phyloP scores from a whole-genome alignment of 2,888 invertebrate genomes.

The Lottia gigantea region DNA sequence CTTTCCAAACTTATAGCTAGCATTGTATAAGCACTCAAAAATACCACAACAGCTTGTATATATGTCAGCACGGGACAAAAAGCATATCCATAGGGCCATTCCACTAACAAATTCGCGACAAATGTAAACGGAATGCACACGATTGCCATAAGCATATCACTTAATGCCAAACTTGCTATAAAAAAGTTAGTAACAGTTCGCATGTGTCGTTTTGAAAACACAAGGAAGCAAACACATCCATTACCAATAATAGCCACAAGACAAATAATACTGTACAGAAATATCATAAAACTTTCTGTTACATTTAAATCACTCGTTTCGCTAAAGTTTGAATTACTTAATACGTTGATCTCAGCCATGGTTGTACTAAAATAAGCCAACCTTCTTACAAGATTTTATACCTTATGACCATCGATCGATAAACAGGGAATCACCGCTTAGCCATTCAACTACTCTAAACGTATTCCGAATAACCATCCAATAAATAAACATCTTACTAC shows the following conservation, averaged over 20 bases:
- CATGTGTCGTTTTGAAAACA: constrained; percentile 81
- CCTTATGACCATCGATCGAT: no score
- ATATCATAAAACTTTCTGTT: constrained; percentile 11
- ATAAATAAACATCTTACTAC: no score
- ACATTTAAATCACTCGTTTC: neutral
- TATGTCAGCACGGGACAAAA: constrained; percentile 87
- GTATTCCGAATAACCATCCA: no score
- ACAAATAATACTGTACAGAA: constrained; percentile 26
- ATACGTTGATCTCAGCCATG: no score
- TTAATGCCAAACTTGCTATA: constrained; percentile 66
- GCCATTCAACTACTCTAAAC: no score
- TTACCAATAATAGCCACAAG: constrained; percentile 33
- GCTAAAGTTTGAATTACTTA: neutral
- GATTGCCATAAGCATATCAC: constrained; percentile 67
- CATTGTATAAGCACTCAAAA: constrained; percentile 87
- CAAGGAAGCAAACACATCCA: constrained; percentile 32
- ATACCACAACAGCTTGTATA: constrained; percentile 72
- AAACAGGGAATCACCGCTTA: no score
- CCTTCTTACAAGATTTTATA: no score
- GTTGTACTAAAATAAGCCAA: no score
- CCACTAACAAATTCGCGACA: constrained; percentile 80
- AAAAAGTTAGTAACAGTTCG: constrained; percentile 86
- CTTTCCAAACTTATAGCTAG: constrained; percentile 91
- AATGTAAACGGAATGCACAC: constrained; percentile 72
- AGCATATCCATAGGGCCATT: constrained; percentile 89